Conservation (phyloP, 2,888 invertebrate species). For the Megastigmus dorsalis region DNA sequence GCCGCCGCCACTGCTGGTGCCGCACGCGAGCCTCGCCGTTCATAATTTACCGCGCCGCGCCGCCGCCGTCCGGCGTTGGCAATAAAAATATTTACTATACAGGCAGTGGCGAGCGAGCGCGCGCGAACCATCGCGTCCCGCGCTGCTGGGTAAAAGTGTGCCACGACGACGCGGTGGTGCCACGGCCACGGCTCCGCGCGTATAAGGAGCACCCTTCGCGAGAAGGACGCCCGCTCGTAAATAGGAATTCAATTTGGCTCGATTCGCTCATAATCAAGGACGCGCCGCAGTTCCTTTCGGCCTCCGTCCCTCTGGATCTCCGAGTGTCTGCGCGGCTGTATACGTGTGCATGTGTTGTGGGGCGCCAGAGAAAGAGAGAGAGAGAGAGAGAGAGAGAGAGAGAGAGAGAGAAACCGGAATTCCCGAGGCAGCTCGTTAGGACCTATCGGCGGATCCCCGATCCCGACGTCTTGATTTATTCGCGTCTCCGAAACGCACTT, state of each 20-base stretch:
- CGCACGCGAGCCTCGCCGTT: not conserved
- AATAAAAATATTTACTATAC: too few species aligned
- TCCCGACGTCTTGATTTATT: slow-evolving; percentile 22
- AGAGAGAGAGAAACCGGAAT: slow-evolving; percentile 37
- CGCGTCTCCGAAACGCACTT: not conserved
- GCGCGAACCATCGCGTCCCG: not conserved
- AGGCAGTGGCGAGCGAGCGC: too few species aligned
- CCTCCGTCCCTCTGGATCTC: too few species aligned
- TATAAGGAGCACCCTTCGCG: too few species aligned
- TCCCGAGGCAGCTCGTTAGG: slow-evolving; percentile 11
- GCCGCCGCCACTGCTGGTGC: too few species aligned
- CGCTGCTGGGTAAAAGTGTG: too few species aligned
- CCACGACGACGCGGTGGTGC: too few species aligned
- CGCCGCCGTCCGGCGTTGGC: too few species aligned
- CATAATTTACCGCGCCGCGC: too few species aligned
- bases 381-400: too few species aligned
- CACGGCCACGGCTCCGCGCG: too few species aligned
- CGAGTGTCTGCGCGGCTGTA: not conserved
- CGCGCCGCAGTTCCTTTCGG: not conserved
- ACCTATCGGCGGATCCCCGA: not conserved
- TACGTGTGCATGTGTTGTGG: not conserved
- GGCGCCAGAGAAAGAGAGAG: slow-evolving; percentile 6
- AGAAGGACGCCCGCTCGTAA: too few species aligned
- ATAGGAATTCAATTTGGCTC: slow-evolving; percentile 20
- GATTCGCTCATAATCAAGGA: slow-evolving; percentile 6